phyloP scores from a whole-genome alignment of 2,888 invertebrate genomes.

The Caenorhabditis zanzibari region DNA sequence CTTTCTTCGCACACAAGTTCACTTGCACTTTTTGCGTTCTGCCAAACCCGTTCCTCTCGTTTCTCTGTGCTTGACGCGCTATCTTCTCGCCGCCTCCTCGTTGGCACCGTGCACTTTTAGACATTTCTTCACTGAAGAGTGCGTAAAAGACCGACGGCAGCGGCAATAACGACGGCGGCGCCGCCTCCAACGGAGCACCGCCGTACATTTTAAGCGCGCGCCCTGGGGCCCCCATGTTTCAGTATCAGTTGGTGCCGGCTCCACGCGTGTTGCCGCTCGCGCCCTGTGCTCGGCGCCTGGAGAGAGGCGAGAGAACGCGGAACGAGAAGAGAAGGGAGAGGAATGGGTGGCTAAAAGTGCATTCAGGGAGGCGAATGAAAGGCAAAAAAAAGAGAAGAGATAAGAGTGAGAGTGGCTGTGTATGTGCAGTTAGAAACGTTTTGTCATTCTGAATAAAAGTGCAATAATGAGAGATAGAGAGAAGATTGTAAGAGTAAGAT shows the following conservation, averaged over 20 bases:
- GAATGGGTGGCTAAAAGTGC: slow-evolving; percentile 50
- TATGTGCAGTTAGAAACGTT: slow-evolving; percentile 23
- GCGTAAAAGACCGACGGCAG: slow-evolving; percentile 24
- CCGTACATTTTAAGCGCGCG: slow-evolving; percentile 12
- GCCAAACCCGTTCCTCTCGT: slow-evolving; percentile 54
- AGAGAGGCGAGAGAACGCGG: slow-evolving; percentile 40
- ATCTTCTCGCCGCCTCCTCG: slow-evolving; percentile 23
- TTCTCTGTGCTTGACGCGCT: slow-evolving; percentile 27
- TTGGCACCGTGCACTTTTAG: slow-evolving; percentile 62
- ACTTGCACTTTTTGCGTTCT: slow-evolving; percentile 53
- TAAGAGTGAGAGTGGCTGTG: slow-evolving; percentile 24
- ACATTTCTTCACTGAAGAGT: slow-evolving; percentile 19
- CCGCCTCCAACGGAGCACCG: slow-evolving; percentile 12
- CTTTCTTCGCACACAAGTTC: slow-evolving; percentile 43
- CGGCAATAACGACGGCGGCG: slow-evolving; percentile 14
- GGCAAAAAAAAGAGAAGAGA: slow-evolving; percentile 13
- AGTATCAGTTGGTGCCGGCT: slow-evolving; percentile 62
- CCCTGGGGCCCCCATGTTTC: slow-evolving; percentile 38
- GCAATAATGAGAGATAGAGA: slow-evolving; percentile 15
- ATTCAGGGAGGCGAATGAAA: slow-evolving; percentile 26
- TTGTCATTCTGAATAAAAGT: slow-evolving; percentile 18
- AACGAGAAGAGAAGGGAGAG: slow-evolving; percentile 34
- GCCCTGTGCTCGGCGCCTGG: slow-evolving; percentile 49
- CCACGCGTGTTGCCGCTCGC: slow-evolving; percentile 40
- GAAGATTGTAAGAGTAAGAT: neutral